Percentiles rank a stretch among this genome's conserved stretches.
phyloP scores from a whole-genome alignment of 2,888 invertebrate species.

The Stenodema calcarata region DNA sequence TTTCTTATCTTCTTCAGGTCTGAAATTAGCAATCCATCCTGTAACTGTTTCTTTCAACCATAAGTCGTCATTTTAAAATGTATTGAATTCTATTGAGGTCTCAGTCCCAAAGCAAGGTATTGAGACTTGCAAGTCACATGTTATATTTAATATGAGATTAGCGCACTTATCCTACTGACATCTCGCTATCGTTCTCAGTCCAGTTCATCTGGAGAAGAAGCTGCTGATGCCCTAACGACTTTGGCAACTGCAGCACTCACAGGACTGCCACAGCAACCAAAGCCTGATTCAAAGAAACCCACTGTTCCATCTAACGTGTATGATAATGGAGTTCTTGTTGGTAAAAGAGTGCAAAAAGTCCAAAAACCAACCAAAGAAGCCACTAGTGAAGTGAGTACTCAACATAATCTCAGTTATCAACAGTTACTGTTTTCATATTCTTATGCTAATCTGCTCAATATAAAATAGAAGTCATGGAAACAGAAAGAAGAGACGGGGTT shows the following conservation, averaged over 20 bases:
- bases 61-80: too few species aligned
- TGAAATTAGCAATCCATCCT: too few species aligned
- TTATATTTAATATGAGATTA: background rate
- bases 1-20: too few species aligned
- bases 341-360: constrained; percentile 6
- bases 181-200: background rate
- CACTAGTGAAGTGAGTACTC: constrained; percentile 1
- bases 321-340: constrained; percentile 23
- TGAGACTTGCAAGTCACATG: too few species aligned
- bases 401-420: too few species aligned
- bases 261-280: constrained; percentile 26
- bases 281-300: constrained; percentile 34
- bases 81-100: too few species aligned
- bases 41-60: too few species aligned
- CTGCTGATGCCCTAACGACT: constrained; percentile 62
- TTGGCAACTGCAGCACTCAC: constrained; percentile 63
- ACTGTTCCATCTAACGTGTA: background rate
- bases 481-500: too few species aligned
- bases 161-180: background rate
- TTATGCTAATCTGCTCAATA: too few species aligned
- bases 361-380: constrained; percentile 19
- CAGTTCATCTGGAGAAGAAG: constrained; percentile 35
- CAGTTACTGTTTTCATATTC: too few species aligned
- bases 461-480: too few species aligned
- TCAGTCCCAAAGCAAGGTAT: too few species aligned